Evolutionary conservation across 2,113 vertebrate species (phyloP).

Genomic region (Gasterosteus aculeatus): DNA sequence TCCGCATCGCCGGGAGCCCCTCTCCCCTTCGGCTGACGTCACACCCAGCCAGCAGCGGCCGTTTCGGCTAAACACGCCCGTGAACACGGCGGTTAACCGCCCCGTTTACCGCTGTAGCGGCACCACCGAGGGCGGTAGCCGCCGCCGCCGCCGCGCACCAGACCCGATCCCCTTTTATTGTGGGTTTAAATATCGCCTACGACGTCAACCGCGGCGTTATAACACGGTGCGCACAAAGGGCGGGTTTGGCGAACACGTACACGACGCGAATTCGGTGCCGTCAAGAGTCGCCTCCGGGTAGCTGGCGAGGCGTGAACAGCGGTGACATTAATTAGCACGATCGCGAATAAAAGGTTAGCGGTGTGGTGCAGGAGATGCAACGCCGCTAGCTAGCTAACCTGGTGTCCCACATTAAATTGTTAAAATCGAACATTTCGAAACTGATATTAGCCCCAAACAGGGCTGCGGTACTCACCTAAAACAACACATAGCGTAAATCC

Average conservation of each 20-base stretch:
- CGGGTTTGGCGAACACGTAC: too few species aligned
- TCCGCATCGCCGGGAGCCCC: accelerated
- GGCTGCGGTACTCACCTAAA: conserved; percentile 59
- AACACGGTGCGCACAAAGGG: neutral
- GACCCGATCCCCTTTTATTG: conserved; percentile 8
- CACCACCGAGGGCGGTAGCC: conserved; percentile 29
- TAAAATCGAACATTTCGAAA: conserved; percentile 13
- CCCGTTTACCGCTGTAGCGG: neutral
- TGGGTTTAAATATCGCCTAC: neutral
- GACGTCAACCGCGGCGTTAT: neutral
- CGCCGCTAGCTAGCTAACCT: conserved; percentile 58
- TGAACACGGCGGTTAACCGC: neutral
- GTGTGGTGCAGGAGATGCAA: conserved; percentile 7
- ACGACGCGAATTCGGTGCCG: too few species aligned
- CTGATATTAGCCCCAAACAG: accelerated
- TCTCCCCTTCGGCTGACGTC: neutral
- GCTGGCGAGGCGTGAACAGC: conserved; percentile 1
- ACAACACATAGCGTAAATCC: conserved; percentile 62
- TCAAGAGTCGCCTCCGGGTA: neutral
- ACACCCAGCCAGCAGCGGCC: neutral
- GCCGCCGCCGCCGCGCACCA: neutral
- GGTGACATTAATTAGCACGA: neutral
- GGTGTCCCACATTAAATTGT: conserved; percentile 31
- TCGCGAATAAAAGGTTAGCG: neutral
- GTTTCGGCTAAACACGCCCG: neutral